A percentile compares a stretch with the other conserved stretches of the same genome.
These are phyloP conservation scores for Pygoscelis adeliae DNA, from an alignment of 2,113 vertebrate species.

Conservation along the genomic window DNA sequence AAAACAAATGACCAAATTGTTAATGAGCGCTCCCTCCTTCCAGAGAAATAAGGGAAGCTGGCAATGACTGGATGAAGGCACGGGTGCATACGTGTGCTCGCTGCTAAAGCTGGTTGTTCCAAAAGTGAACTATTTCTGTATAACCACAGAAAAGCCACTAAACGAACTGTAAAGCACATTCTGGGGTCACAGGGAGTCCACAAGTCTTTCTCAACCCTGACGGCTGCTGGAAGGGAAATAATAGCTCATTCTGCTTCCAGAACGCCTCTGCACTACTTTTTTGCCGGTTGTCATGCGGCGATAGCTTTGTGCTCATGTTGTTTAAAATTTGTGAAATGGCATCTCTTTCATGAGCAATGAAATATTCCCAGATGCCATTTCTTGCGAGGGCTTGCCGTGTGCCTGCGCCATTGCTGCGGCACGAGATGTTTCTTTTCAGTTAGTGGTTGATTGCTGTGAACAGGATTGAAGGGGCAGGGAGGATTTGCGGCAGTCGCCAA, in stretches of 20 bases:
- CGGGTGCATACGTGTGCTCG: not conserved
- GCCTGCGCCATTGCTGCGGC: not conserved
- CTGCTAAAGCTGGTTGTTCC: not conserved
- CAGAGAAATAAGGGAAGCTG: not conserved
- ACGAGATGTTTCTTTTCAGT: not conserved
- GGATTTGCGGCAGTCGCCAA: not conserved
- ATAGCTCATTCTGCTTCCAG: not conserved
- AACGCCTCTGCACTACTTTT: not conserved
- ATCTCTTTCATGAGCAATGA: not conserved
- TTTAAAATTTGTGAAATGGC: not conserved
- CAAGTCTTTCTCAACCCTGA: not conserved
- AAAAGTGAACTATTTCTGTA: not conserved
- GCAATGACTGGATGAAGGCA: not conserved
- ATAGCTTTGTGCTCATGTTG: not conserved
- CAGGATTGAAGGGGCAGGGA: not conserved
- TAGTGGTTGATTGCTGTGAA: not conserved
- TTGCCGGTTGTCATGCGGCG: not conserved
- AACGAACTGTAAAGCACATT: not conserved
- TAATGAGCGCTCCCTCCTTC: not conserved
- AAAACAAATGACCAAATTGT: not conserved
- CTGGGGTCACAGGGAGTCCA: not conserved
- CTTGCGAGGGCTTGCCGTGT: fast-evolving
- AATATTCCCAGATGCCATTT: not conserved
- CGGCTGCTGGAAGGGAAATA: not conserved
- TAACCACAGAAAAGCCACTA: not conserved